These are phyloP conservation scores for Philonicus albiceps DNA, from an alignment of 2,888 invertebrate species.

Conservation along the genomic window DNA sequence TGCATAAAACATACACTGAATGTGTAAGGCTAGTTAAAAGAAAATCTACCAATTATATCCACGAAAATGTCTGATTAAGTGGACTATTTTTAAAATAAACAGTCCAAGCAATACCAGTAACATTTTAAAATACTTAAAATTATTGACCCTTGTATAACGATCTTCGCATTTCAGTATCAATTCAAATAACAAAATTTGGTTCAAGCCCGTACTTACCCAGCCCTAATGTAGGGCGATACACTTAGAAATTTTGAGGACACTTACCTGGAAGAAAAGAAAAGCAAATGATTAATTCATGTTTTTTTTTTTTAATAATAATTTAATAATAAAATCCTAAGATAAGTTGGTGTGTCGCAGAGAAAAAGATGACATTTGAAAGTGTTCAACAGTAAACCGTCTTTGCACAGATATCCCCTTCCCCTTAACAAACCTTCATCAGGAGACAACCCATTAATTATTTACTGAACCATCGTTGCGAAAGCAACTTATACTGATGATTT, in stretches of 20 bases:
- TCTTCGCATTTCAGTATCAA: neutral
- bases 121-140: too few species aligned
- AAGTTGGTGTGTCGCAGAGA: neutral
- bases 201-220: neutral
- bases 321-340: neutral
- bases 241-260: neutral
- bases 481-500: neutral
- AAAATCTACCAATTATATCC: neutral
- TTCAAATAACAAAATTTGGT: neutral
- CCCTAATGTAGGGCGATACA: neutral
- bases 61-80: neutral
- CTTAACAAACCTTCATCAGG: neutral
- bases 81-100: too few species aligned
- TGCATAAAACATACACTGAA: too few species aligned
- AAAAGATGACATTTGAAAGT: neutral
- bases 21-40: neutral
- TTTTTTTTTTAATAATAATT: neutral
- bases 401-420: too few species aligned
- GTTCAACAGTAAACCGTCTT: neutral
- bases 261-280: neutral
- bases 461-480: neutral
- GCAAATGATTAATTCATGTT: neutral
- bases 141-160: too few species aligned
- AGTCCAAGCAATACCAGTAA: too few species aligned
- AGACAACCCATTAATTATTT: neutral